Percentiles rank a stretch among this genome's conserved stretches.
Conservation (phyloP, 2,888 invertebrate genomes). For the Campoletis raptor region DNA sequence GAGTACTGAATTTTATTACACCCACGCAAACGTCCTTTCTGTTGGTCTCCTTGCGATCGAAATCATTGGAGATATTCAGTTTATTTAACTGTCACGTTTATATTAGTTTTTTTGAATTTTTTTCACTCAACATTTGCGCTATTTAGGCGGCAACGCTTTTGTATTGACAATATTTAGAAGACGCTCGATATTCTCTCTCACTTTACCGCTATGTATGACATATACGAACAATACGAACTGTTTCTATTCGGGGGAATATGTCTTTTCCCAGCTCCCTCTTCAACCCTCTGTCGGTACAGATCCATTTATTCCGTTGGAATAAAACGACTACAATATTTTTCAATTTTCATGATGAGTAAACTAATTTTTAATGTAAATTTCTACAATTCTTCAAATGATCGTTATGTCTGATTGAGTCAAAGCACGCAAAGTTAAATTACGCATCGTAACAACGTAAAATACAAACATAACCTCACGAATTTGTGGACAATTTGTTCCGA, state of each 20-base stretch:
- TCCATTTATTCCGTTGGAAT: background rate
- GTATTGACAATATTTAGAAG: conserved; percentile 26
- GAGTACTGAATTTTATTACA: background rate
- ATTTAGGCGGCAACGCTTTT: background rate
- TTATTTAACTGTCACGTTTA: background rate
- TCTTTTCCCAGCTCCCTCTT: background rate
- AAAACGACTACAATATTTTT: background rate
- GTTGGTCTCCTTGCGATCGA: background rate
- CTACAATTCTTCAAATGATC: too few species aligned
- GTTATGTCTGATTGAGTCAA: too few species aligned
- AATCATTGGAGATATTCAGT: conserved; percentile 4
- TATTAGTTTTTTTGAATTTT: background rate
- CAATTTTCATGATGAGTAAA: too few species aligned
- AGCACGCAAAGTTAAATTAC: too few species aligned
- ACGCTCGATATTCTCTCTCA: conserved; percentile 13
- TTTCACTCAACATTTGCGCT: conserved; percentile 21
- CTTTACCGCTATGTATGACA: background rate
- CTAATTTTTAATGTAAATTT: too few species aligned
- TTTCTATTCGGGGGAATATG: background rate
- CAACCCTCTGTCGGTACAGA: background rate
- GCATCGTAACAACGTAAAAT: background rate
- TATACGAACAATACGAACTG: background rate
- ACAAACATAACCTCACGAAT: background rate
- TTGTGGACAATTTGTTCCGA: background rate
- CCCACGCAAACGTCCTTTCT: background rate